These are phyloP conservation scores for Andrena dorsata DNA, from an alignment of 2,888 invertebrate genomes.

Conservation along the genomic window DNA sequence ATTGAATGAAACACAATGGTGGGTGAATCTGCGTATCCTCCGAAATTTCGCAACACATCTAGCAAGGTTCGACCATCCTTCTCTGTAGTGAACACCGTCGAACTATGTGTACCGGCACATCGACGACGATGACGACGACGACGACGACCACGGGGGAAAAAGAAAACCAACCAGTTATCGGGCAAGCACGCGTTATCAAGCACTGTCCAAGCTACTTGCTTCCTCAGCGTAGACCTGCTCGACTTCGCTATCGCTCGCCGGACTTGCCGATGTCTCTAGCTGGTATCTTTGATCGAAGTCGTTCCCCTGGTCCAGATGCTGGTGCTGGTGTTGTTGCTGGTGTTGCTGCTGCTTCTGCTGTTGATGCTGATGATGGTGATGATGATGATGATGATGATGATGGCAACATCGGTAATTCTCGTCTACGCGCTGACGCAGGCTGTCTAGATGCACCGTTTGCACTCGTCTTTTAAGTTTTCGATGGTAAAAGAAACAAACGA, in stretches of 20 bases:
- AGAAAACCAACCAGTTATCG: not conserved
- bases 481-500: slow-evolving; percentile 87
- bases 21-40: not conserved
- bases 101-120: not conserved
- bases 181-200: slow-evolving; percentile 68
- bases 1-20: not conserved
- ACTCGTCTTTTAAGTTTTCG: slow-evolving; percentile 82
- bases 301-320: slow-evolving; percentile 58
- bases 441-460: slow-evolving; percentile 77
- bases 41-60: not conserved
- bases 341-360: slow-evolving; percentile 14
- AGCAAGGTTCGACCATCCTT: not conserved
- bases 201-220: slow-evolving; percentile 79
- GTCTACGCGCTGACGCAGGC: slow-evolving; percentile 78
- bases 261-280: slow-evolving; percentile 75
- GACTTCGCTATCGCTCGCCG: slow-evolving; percentile 77
- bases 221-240: slow-evolving; percentile 73
- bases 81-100: not conserved
- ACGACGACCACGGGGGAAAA: not conserved
- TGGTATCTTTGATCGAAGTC: slow-evolving; percentile 67
- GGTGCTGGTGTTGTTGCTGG: slow-evolving; percentile 58
- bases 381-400: slow-evolving; percentile 54
- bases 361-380: slow-evolving; percentile 57
- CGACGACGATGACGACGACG: not conserved
- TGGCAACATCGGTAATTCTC: slow-evolving; percentile 76